phyloP scores from a whole-genome alignment of 2,888 invertebrate species.

The Drosophila emarginata region DNA sequence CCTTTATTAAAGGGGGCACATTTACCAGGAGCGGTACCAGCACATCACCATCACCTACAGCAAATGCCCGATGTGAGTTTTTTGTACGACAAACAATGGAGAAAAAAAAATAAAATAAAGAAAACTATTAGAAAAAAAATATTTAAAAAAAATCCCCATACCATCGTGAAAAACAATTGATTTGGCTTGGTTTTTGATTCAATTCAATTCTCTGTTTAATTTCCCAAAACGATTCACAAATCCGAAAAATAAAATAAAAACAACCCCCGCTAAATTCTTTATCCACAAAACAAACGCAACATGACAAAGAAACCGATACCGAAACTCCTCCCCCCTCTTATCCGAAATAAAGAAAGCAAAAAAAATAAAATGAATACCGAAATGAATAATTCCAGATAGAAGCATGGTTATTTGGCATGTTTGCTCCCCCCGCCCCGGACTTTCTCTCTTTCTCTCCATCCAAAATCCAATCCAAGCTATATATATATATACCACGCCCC shows the following conservation, averaged over 20 bases:
- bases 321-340: not conserved
- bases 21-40: conserved; percentile 83
- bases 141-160: no score
- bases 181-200: no score
- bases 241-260: conserved; percentile 22
- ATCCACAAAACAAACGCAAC: conserved; percentile 15
- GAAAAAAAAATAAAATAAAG: conserved; percentile 15
- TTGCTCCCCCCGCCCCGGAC: not conserved
- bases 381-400: not conserved
- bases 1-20: conserved; percentile 83
- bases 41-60: conserved; percentile 83
- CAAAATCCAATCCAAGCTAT: not conserved
- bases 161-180: not conserved
- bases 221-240: conserved; percentile 16
- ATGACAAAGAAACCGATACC: conserved; percentile 1
- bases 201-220: no score
- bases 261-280: not conserved
- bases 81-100: conserved; percentile 40
- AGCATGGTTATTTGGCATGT: conserved; percentile 19
- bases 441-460: not conserved
- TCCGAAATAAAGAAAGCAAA: conserved; percentile 1
- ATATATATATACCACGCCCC: not conserved
- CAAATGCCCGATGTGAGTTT: conserved; percentile 83
- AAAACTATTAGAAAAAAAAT: conserved; percentile 10
- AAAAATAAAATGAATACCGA: conserved; percentile 10